Evolutionary conservation across 2,888 invertebrate genomes (phyloP), one percentile per base, ranked within the genome.

Genomic region (Patella caerulea): DNA sequence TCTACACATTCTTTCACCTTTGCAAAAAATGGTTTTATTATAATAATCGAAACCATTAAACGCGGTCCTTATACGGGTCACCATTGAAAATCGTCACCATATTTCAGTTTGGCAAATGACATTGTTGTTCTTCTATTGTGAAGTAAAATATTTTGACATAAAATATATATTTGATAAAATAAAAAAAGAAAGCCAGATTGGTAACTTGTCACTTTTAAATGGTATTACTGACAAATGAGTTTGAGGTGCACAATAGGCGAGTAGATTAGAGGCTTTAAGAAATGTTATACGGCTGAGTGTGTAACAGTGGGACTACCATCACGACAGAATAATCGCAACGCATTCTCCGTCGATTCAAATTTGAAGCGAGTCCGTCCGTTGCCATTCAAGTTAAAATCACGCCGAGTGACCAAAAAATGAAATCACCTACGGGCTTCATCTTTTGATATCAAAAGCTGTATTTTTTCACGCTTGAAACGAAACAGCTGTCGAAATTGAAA

Each of bases 131-230:
- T 45, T 45, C 45, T 45, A 9, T 45, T 45, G 45, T 45, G 45
- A 45, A 45, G 45, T 24, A 19, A 65, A 65, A 65, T 65, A 65
- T 65, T 65, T 65, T 65, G 65, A 65, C 65, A 65, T 65, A 65
- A 65, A 65, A 65, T 65, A 65, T 65, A 65, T 65, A 24, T 65
- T 24, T 24, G 12, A 24, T 12, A 65, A 65, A 19, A 65, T 19
- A 65, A 24, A 15, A 65, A 15, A 65, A 56, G 24, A 65, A 65
- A 65, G 14, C 65, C 19, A 24, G 24, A 65, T 65, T 24, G 65
- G 24, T 12, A 12, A 65, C 24, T 65, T 65, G 65, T 65, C 65
- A 65, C 11, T 3, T 65, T 65, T 65, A 24, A 65, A 65, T 65
- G 24, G 19, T 24, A 24, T 24, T 24, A 65, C 19, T 65, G 65